Base-by-base conservation (phyloP, 2,888 invertebrate genomes). In the Amblyjoppa proteus region DNA sequence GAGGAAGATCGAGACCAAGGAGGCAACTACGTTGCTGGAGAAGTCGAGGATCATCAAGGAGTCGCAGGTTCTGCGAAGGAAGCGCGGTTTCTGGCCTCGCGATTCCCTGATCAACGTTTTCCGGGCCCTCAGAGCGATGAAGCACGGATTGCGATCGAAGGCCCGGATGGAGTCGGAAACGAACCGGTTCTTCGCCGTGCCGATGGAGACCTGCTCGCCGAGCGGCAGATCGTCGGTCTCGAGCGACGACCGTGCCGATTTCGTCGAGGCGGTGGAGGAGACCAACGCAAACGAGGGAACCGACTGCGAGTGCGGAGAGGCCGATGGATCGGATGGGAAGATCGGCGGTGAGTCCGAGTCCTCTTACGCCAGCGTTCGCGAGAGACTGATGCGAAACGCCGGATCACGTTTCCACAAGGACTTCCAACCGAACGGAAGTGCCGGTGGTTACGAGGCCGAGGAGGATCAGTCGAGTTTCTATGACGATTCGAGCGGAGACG, bases 381-480 rank as follows among this genome's bases (percentile, higher is more conserved):
- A 75, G 45, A 88, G 87, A 87, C 83, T 88, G 70, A 87, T 81
- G 76, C 77, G 85, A 80, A 85, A 83, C 16, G 85, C 88, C 38
- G 53, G 56, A 3, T 13, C 28, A 38, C 85, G 81, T 80, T 58
- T 85, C 38, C 75, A 69, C 16, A 74, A 53, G 56, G 66, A 77
- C 74, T 66, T 70, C 31, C 76, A 81, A 31, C 58, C 56, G 7
- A 69, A 28, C 64, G 66, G 71, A 49, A 71, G 58, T 73, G 64
- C 64, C 28, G 74, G 80, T 51, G 68, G 45, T 20, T 45, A 58
- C 61, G 82, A 83, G 28, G 61, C 69, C 5, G 53, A 31, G 53
- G 34, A 66, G 11, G 41, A 79, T 79, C 28, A 68, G 25, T 80
- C 80, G 68, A 74, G 76, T 61, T 76, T 70, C 74, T 80, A 68